Conservation (phyloP, 2,113 vertebrate genomes). For the Upupa epops region DNA sequence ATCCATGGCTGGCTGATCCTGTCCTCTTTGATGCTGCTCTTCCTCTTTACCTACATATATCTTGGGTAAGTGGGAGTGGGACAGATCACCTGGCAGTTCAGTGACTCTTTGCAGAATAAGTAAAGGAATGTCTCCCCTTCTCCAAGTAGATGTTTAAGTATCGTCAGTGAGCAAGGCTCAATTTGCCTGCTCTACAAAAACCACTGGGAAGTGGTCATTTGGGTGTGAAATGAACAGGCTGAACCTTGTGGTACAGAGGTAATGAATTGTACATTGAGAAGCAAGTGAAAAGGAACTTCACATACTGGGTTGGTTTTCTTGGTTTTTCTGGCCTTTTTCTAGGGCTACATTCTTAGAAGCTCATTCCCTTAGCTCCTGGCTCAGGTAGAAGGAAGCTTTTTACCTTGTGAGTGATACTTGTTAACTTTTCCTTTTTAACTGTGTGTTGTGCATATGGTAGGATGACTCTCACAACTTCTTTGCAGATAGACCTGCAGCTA, state of each 20-base stretch:
- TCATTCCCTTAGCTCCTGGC: not conserved
- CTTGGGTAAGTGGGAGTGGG: conserved; percentile 77
- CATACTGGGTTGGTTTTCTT: not conserved
- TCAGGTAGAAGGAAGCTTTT: not conserved
- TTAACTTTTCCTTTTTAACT: not conserved
- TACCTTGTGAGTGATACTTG: not conserved
- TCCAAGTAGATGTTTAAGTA: not conserved
- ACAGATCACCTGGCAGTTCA: not conserved
- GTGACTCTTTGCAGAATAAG: not conserved
- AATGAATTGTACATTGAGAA: not conserved
- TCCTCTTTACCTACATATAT: conserved; percentile 96
- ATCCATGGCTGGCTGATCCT: conserved; percentile 98
- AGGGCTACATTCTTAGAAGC: not conserved
- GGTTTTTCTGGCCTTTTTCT: not conserved
- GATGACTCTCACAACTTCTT: not conserved
- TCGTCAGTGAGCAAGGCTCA: not conserved
- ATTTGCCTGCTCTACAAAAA: not conserved
- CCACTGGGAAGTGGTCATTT: accelerated
- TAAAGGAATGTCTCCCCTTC: not conserved
- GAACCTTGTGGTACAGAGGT: not conserved
- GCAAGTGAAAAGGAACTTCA: not conserved
- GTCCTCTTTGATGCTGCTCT: conserved; percentile 95
- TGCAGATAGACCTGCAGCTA: not conserved
- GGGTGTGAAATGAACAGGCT: not conserved
- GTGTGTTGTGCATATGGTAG: not conserved